Percentiles rank a stretch among this genome's conserved stretches.
phyloP scores from a whole-genome alignment of 2,797 vertebrate genomes.

The Poecilia picta region DNA sequence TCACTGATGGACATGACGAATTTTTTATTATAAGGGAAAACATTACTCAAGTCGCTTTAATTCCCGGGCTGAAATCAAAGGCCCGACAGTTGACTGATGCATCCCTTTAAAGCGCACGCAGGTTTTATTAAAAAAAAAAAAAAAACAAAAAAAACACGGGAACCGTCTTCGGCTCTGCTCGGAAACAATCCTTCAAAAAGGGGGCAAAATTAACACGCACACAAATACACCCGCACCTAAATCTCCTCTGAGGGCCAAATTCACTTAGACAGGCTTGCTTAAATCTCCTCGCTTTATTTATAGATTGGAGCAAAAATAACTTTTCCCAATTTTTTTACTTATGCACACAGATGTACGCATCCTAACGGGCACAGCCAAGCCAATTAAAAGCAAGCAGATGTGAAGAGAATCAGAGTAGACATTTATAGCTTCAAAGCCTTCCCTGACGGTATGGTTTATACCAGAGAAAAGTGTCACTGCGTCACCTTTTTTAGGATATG shows the following conservation, averaged over 20 bases:
- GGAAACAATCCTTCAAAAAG: slow-evolving; percentile 16
- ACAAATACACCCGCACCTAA: slow-evolving; percentile 25
- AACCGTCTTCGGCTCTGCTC: slow-evolving; percentile 12
- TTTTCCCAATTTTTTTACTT: slow-evolving; percentile 6
- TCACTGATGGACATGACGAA: slow-evolving; percentile 39
- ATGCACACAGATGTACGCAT: slow-evolving; percentile 3
- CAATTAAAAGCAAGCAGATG: slow-evolving; percentile 50
- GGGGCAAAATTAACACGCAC: slow-evolving; percentile 17
- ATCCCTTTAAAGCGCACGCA: slow-evolving; percentile 42
- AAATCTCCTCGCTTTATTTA: slow-evolving; percentile 44
- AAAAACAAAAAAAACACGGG: slow-evolving; percentile 14
- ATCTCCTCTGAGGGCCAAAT: slow-evolving; percentile 41
- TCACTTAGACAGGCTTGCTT: slow-evolving; percentile 34
- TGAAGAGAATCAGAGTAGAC: slow-evolving; percentile 28
- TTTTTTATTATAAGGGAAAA: slow-evolving; percentile 31
- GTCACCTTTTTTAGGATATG: slow-evolving; percentile 30
- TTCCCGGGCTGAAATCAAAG: slow-evolving; percentile 45
- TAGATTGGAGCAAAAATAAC: slow-evolving; percentile 23
- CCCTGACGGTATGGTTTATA: slow-evolving; percentile 34
- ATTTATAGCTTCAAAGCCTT: slow-evolving; percentile 66
- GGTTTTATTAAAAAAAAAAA: slow-evolving; percentile 15
- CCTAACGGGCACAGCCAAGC: slow-evolving; percentile 19
- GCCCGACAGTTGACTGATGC: slow-evolving; percentile 55
- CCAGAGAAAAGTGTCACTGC: slow-evolving; percentile 20
- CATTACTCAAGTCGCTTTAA: slow-evolving; percentile 55